phyloP scores from a whole-genome alignment of 2,113 vertebrate genomes.

The Platysternon megacephalum region DNA sequence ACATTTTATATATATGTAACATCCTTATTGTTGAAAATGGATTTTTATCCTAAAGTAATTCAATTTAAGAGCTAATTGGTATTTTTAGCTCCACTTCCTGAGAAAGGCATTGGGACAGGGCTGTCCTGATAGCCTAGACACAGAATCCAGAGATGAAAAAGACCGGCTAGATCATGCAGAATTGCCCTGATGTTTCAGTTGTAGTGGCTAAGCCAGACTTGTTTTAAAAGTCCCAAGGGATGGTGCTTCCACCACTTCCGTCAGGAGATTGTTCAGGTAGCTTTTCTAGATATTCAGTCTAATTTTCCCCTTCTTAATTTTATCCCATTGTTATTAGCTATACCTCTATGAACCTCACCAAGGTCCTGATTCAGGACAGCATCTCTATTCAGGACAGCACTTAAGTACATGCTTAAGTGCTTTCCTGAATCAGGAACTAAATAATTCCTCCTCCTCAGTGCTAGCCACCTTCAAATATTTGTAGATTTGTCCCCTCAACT shows the following conservation, averaged over 20 bases:
- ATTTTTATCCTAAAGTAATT: not conserved
- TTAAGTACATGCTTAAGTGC: not conserved
- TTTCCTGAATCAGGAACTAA: slow-evolving; percentile 9
- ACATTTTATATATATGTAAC: too few relatives aligned
- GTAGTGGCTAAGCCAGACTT: not conserved
- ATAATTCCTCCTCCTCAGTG: not conserved
- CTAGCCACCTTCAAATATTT: not conserved
- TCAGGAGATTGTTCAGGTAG: not conserved
- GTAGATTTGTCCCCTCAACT: not conserved
- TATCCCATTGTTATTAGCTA: not conserved
- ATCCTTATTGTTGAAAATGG: not conserved
- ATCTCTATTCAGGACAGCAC: not conserved
- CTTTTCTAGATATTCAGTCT: not conserved
- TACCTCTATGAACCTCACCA: not conserved
- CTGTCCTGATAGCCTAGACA: not conserved
- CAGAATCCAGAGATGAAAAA: not conserved
- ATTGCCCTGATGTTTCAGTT: not conserved
- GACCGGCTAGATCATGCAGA: not conserved
- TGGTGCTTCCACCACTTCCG: not conserved
- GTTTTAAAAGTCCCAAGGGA: not conserved
- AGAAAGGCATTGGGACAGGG: fast-evolving
- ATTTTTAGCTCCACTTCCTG: not conserved
- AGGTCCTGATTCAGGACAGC: not conserved
- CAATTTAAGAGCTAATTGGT: not conserved
- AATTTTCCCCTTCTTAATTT: not conserved